Evolutionary conservation across 2,797 vertebrate species (phyloP).

Genomic region (Diglossa cyanea): DNA sequence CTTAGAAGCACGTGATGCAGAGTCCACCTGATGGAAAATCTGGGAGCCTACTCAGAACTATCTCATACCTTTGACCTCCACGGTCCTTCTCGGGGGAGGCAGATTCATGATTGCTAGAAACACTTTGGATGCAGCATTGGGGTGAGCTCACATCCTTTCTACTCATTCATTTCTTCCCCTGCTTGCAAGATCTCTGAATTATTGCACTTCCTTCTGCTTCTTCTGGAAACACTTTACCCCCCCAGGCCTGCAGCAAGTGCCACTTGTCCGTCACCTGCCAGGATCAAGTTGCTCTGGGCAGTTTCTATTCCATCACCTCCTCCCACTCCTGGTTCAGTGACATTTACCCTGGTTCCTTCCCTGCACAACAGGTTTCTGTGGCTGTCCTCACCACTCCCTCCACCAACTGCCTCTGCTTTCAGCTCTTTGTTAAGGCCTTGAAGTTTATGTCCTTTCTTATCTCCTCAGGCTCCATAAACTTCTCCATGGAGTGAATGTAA

Average conservation of each 20-base stretch:
- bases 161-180: neutral
- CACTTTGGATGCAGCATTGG: neutral
- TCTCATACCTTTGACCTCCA: neutral
- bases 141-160: slow-evolving; percentile 43
- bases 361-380: neutral
- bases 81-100: neutral
- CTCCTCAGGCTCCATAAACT: neutral
- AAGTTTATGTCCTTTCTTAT: neutral
- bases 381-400: neutral
- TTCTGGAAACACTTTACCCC: neutral
- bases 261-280: neutral
- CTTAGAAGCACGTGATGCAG: neutral
- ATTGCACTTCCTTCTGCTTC: neutral
- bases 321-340: neutral
- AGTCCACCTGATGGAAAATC: neutral
- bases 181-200: neutral
- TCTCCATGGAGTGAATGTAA: neutral
- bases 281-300: neutral
- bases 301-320: neutral
- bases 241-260: fast-evolving
- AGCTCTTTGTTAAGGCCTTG: neutral
- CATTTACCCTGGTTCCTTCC: neutral
- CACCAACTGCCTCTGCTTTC: neutral
- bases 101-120: neutral
- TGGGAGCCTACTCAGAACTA: neutral